Base-by-base conservation (phyloP, 2,113 vertebrate species). In the Nanorana parkeri region DNA sequence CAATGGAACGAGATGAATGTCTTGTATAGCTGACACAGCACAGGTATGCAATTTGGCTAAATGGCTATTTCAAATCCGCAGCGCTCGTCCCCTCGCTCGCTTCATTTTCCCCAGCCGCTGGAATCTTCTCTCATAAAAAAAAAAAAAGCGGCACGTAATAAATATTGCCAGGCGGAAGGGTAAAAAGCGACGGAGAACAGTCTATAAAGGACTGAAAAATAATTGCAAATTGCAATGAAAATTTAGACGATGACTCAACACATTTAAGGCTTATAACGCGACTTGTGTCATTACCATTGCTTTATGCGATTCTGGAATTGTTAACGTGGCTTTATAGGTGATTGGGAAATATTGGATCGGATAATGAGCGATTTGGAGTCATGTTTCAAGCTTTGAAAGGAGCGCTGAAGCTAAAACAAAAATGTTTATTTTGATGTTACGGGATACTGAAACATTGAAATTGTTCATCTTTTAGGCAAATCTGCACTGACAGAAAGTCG, bases 11-110 rank as follows among this genome's bases (percentile, higher is more conserved):
- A 93, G 92, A 91, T 92, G 95, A 94, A 94, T 93, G 92, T 90
- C 90, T 92, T 92, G 93, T 93, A 90, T 91, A 89, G 94, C 97
- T 98, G 97, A 98, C 96, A 94, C 96, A 94, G 93, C 96, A 96
- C 95, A 99, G 97, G 96, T 98, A 96, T 92, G 94, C 94, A 94
- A 93, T 94, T 92, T 91, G 92, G 92, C 91, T 94, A 93, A 94
- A 94, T 95, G 91, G 89, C 90, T 93, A 87, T 92, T 95, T 94
- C 94, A 91, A 93, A 94, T 79, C 91, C 87, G 89, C 87, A 89
- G 91, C 88, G 84, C 51, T 86, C 89, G 87, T 90, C 92, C 89
- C 88, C 87, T 78, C 51, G 67, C 93, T 94, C 87, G 85, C 11
- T 93, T 96, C 86, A 83, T 91, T 93, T 92, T 89, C 86, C 86